Evolutionary conservation across 2,888 invertebrate genomes (phyloP), one percentile per base, ranked within the genome.

Genomic region (Lasioglossum malachurum): DNA sequence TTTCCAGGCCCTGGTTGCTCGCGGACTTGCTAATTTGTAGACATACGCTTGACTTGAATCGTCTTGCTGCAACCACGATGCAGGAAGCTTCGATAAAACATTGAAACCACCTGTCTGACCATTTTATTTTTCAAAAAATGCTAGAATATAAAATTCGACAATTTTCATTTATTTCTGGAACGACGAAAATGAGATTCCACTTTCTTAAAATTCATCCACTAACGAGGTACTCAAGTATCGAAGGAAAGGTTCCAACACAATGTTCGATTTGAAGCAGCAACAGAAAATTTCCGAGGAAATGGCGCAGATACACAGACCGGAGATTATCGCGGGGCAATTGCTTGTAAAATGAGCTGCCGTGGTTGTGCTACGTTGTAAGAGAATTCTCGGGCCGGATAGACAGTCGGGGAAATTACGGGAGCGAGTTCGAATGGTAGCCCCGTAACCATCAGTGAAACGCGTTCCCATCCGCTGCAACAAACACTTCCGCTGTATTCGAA

Each of bases 401-500:
- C 35, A 67, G 67, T 67, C 64, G 64, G 64, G 27, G 35, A 67
- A 31, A 35, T 67, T 67, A 67, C 67, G 31, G 31, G 19, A 35
- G 35, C 19, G 35, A 35, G 67, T 19, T 19, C 31, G 31, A 19
- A 31, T 23, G 35, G 67, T 67, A 35, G 8, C 7, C 31, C 16
- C 4, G 67, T 19, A 31, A 67, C 19, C 67, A 8, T 31, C 31
- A 35, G 67, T 67, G 31, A 35, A 67, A 67, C 67, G 67, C 67
- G 31, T 67, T 67, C 35, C 67, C 31, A 35, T 67, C 67, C 67
- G 67, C 67, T 67, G 67, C 67, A 31, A 67, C 67, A 67, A 67
- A 67, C 67, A 67, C 31, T 67, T 67, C 67, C 67, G 67, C 35
- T 19, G 67, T 67, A 67, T 67, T 67, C 67, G 67, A 67, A 67